phyloP scores from a whole-genome alignment of 1,140 invertebrate genomes.

The Zaprionus tsacasi region DNA sequence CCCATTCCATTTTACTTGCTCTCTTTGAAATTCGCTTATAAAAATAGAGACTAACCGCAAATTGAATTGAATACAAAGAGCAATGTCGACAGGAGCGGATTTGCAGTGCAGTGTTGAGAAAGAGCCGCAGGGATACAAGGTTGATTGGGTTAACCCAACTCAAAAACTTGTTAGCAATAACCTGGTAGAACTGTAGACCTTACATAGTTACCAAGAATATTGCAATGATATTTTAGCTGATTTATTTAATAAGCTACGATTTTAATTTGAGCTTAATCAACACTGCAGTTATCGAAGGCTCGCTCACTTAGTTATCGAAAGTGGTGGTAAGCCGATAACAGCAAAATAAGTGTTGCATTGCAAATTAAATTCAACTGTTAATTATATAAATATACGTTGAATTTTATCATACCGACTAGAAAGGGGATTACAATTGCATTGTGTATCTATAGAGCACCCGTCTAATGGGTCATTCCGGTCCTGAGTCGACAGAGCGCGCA shows the following conservation, averaged over 20 bases:
- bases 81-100: constrained; percentile 13
- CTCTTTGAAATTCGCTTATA: constrained; percentile 21
- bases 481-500: background rate
- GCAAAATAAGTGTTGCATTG: too few species aligned
- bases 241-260: background rate
- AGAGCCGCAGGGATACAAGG: background rate
- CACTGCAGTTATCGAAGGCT: background rate
- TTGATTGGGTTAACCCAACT: background rate
- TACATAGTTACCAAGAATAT: background rate
- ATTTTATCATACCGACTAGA: too few species aligned
- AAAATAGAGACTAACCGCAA: constrained; percentile 23
- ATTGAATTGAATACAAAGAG: constrained; percentile 11
- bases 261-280: background rate
- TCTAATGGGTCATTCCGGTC: constrained; percentile 17
- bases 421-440: background rate
- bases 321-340: constrained; percentile 1
- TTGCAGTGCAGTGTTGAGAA: background rate
- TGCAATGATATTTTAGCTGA: background rate
- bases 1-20: constrained; percentile 13
- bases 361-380: background rate
- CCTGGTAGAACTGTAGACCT: background rate
- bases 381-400: too few species aligned
- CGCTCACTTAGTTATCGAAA: background rate
- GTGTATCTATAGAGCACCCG: background rate
- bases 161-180: background rate